Evolutionary conservation across 2,888 invertebrate genomes (phyloP).

Genomic region (Lithophane socia): DNA sequence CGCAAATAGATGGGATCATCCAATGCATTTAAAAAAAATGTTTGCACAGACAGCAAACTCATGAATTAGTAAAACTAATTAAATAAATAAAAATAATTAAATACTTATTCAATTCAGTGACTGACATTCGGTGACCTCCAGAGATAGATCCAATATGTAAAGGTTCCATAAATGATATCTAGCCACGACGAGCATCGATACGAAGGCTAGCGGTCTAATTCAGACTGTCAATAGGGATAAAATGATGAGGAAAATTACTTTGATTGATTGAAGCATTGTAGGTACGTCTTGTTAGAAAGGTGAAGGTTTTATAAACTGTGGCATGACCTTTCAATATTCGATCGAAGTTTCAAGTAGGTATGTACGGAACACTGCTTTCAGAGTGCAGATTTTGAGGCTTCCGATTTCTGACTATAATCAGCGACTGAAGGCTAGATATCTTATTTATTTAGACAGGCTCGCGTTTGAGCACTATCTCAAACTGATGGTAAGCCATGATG

Average conservation of each 20-base stretch:
- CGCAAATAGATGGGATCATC: background rate
- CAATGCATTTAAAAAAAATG: background rate
- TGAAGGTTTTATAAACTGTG: conserved; percentile 40
- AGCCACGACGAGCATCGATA: conserved; percentile 11
- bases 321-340: background rate
- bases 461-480: background rate
- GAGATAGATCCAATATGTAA: conserved; percentile 1
- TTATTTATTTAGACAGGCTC: background rate
- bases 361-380: background rate
- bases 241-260: conserved; percentile 31
- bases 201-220: conserved; percentile 29
- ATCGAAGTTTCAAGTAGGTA: background rate
- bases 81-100: background rate
- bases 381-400: background rate
- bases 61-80: background rate
- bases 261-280: conserved; percentile 8
- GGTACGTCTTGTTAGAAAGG: conserved; percentile 21
- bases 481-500: background rate
- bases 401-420: background rate
- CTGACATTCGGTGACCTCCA: conserved; percentile 30
- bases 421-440: background rate
- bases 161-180: conserved; percentile 8
- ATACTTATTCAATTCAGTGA: conserved; percentile 3
- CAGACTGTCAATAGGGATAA: conserved; percentile 27
- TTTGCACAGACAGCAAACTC: background rate